Conservation (phyloP, 1,140 invertebrate species). For the Batillaria attramentaria region DNA sequence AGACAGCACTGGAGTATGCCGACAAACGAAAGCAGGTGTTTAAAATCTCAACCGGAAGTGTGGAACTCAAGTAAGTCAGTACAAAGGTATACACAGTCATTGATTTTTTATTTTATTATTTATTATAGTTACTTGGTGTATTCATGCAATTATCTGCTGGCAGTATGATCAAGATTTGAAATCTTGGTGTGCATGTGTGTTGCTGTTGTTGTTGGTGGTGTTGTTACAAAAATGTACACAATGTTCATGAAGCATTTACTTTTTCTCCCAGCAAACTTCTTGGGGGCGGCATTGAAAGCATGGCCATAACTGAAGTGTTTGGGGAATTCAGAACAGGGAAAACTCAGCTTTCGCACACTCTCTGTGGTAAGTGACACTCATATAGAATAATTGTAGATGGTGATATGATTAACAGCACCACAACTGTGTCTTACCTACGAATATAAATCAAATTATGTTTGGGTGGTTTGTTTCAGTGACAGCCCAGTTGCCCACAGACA, state of each 20-base stretch:
- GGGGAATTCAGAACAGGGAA: slow-evolving; percentile 81
- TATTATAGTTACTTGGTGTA: too few relatives aligned
- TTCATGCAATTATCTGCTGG: too few relatives aligned
- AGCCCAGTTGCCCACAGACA: slow-evolving; percentile 80
- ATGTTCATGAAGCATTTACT: neutral
- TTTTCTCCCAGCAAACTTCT: slow-evolving; percentile 74
- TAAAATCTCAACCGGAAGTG: slow-evolving; percentile 82
- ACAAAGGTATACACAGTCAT: neutral
- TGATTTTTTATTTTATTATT: neutral
- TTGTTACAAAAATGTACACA: too few relatives aligned
- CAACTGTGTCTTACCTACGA: too few relatives aligned
- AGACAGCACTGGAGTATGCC: slow-evolving; percentile 83
- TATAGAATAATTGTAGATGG: too few relatives aligned
- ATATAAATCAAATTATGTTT: too few relatives aligned
- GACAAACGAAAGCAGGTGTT: slow-evolving; percentile 82
- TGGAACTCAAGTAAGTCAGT: slow-evolving; percentile 80
- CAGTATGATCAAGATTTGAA: slow-evolving; percentile 4
- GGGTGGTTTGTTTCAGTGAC: slow-evolving; percentile 76
- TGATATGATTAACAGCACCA: too few relatives aligned
- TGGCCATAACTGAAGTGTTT: slow-evolving; percentile 75
- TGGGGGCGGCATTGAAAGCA: slow-evolving; percentile 75
- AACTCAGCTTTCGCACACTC: slow-evolving; percentile 84
- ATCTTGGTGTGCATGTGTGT: neutral
- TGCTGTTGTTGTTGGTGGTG: too few relatives aligned
- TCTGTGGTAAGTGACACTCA: slow-evolving; percentile 74